Evolutionary conservation across 2,888 invertebrate species (phyloP).

Genomic region (Bombylius major): DNA sequence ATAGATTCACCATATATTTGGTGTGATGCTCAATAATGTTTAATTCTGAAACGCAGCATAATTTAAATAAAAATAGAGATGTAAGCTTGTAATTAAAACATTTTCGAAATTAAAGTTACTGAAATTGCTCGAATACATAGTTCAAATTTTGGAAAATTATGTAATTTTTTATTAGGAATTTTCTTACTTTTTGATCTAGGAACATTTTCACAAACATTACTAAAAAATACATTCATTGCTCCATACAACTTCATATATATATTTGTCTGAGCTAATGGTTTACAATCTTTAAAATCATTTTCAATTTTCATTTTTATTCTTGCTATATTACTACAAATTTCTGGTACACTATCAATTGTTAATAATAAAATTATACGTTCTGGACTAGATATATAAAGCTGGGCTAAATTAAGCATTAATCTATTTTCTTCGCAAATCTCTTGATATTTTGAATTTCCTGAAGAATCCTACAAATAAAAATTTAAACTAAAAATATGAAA

Average conservation of each 20-base stretch:
- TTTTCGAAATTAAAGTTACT: too few relatives aligned
- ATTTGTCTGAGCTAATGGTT: constrained; percentile 30
- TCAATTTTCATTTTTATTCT: constrained; percentile 33
- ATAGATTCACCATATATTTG: too few relatives aligned
- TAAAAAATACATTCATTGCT: constrained; percentile 35
- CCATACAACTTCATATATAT: constrained; percentile 38
- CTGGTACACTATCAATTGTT: constrained; percentile 31
- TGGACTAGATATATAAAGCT: constrained; percentile 41
- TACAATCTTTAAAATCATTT: constrained; percentile 32
- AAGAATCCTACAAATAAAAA: too few relatives aligned
- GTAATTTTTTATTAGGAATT: too few relatives aligned
- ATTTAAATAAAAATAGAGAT: too few relatives aligned
- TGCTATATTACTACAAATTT: constrained; percentile 20
- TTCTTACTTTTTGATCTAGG: constrained; percentile 11
- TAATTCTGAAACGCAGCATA: too few relatives aligned
- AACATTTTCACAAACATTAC: constrained; percentile 31
- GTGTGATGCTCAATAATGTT: too few relatives aligned
- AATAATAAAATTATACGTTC: constrained; percentile 40
- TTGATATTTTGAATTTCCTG: neutral
- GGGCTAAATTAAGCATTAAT: constrained; percentile 39
- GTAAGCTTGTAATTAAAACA: too few relatives aligned
- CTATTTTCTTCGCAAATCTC: constrained; percentile 33
- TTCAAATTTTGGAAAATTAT: too few relatives aligned
- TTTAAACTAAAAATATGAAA: too few relatives aligned
- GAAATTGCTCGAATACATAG: too few relatives aligned